These are phyloP conservation scores for Aythya baeri DNA, from an alignment of 2,113 vertebrate genomes.

Conservation along the genomic window DNA sequence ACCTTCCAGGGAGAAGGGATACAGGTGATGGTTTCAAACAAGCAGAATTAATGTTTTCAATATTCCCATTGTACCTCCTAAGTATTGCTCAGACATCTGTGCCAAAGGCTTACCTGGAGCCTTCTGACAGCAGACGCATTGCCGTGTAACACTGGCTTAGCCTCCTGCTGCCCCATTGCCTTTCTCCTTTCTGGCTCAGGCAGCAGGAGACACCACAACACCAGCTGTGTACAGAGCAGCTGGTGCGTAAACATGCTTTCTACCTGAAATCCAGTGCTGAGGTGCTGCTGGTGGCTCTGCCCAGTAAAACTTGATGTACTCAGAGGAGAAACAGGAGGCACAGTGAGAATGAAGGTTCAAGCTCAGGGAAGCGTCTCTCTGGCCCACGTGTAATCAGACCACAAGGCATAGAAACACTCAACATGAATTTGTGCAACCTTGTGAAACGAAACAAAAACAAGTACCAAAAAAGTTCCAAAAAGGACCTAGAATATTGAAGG, in stretches of 20 bases:
- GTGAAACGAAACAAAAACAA: not conserved
- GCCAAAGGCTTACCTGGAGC: not conserved
- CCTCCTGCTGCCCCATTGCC: not conserved
- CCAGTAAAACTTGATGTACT: not conserved
- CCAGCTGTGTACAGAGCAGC: fast-evolving
- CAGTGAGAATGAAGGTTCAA: not conserved
- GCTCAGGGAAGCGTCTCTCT: not conserved
- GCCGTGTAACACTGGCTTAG: fast-evolving
- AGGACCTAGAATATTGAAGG: not conserved
- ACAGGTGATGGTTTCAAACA: fast-evolving
- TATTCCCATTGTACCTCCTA: not conserved
- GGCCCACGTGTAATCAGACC: not conserved
- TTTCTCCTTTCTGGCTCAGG: not conserved
- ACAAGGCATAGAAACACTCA: not conserved
- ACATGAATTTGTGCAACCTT: not conserved
- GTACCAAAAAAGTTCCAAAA: not conserved
- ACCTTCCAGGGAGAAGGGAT: not conserved
- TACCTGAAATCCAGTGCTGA: not conserved
- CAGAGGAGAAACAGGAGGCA: not conserved
- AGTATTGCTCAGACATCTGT: not conserved
- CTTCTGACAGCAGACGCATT: not conserved
- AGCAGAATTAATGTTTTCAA: not conserved
- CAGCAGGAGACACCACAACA: not conserved
- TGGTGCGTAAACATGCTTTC: not conserved
- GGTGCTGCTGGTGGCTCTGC: not conserved